phyloP scores from a whole-genome alignment of 2,113 vertebrate species.

The Seriola quinqueradiata region DNA sequence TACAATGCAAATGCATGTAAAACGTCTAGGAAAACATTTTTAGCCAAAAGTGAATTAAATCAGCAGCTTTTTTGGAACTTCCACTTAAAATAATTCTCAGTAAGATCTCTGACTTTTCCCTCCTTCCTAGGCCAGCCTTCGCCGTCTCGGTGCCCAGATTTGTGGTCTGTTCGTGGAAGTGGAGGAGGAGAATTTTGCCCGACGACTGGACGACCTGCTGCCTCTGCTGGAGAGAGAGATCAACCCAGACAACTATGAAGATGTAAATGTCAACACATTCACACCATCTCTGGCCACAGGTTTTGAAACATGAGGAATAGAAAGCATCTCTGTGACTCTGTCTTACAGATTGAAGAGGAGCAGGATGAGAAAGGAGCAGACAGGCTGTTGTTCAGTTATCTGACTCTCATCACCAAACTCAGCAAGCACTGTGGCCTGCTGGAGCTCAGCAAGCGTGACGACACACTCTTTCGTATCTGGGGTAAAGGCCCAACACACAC shows the following conservation, averaged over 20 bases:
- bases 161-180: conserved; percentile 95
- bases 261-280: conserved; percentile 83
- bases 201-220: conserved; percentile 87
- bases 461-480: conserved; percentile 88
- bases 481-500: conserved; percentile 78
- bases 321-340: neutral
- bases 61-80: too few species aligned
- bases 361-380: conserved; percentile 93
- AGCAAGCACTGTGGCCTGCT: conserved; percentile 89
- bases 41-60: too few species aligned
- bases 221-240: conserved; percentile 89
- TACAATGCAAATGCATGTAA: neutral
- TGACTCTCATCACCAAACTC: conserved; percentile 92
- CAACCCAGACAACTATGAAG: conserved; percentile 86
- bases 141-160: conserved; percentile 89
- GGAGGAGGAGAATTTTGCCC: conserved; percentile 88
- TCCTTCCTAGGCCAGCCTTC: conserved; percentile 82
- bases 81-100: neutral
- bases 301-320: neutral
- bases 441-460: conserved; percentile 83
- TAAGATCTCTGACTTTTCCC: neutral
- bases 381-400: conserved; percentile 90
- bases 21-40: neutral
- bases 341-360: conserved; percentile 89
- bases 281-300: fast-evolving